phyloP scores from a whole-genome alignment of 2,113 vertebrate genomes.

The Ictidomys tridecemlineatus region DNA sequence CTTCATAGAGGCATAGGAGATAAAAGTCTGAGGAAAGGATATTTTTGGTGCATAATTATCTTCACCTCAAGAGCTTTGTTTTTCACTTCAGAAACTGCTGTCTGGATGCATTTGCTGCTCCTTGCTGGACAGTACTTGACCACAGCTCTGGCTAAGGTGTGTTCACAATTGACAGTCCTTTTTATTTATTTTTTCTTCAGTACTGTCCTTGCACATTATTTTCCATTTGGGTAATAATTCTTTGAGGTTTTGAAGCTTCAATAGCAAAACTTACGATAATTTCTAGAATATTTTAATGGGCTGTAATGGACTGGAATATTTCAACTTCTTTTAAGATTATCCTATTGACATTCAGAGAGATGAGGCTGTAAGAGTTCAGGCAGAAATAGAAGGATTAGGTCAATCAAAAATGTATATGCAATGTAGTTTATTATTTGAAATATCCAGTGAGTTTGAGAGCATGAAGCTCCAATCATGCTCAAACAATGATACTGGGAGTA shows the following conservation, averaged over 20 bases:
- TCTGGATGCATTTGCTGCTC: background rate
- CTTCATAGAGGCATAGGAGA: slow-evolving; percentile 24
- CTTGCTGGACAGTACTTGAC: background rate
- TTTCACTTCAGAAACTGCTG: background rate
- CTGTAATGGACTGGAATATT: background rate
- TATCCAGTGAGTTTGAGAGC: background rate
- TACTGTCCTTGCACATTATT: background rate
- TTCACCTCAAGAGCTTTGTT: slow-evolving; percentile 1
- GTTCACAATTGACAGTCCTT: background rate
- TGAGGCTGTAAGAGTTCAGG: background rate
- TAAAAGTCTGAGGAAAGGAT: background rate
- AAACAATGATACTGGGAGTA: background rate
- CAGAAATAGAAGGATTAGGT: background rate
- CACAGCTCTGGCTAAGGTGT: background rate
- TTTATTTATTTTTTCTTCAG: background rate
- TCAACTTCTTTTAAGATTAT: background rate
- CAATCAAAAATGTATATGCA: background rate
- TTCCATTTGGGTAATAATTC: background rate
- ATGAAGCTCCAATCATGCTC: background rate
- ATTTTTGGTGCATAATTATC: background rate
- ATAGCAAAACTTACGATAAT: background rate
- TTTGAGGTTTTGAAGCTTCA: background rate
- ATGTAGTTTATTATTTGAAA: background rate
- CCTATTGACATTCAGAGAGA: background rate
- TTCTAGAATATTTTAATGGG: background rate